These are phyloP conservation scores for Dallia pectoralis DNA, from an alignment of 2,797 vertebrate species.

Conservation along the genomic window DNA sequence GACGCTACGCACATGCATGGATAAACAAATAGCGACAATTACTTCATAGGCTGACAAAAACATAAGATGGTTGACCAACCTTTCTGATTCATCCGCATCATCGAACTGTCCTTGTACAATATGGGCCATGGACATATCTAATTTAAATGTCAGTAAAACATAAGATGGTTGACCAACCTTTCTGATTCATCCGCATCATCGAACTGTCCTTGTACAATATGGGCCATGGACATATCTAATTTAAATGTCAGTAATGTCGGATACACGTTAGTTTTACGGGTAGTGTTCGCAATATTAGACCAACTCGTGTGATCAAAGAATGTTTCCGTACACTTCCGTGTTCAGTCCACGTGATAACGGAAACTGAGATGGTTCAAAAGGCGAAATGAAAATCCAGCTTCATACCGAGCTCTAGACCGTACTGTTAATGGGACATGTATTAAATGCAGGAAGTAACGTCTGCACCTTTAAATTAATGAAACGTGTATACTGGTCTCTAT, in stretches of 20 bases:
- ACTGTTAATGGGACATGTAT: no score
- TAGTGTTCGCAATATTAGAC: no score
- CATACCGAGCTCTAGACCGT: no score
- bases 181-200: slow-evolving; percentile 82
- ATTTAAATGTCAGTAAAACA: background rate
- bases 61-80: slow-evolving; percentile 61
- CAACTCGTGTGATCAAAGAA: background rate
- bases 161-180: slow-evolving; percentile 61
- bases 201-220: slow-evolving; percentile 83
- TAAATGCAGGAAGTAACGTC: no score
- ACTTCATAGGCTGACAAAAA: no score
- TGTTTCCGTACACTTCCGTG: slow-evolving; percentile 20
- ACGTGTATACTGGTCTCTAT: background rate
- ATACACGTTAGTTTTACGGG: no score
- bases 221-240: slow-evolving; percentile 36
- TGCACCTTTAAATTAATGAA: no score
- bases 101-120: slow-evolving; percentile 86
- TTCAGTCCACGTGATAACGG: slow-evolving; percentile 37
- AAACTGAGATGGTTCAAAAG: slow-evolving; percentile 13
- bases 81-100: slow-evolving; percentile 78
- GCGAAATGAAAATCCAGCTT: background rate
- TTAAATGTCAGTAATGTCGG: background rate
- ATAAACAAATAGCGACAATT: background rate
- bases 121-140: slow-evolving; percentile 37
- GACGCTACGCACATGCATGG: background rate